These are phyloP conservation scores for Vireo altiloquus DNA, from an alignment of 2,113 vertebrate species.

Conservation along the genomic window DNA sequence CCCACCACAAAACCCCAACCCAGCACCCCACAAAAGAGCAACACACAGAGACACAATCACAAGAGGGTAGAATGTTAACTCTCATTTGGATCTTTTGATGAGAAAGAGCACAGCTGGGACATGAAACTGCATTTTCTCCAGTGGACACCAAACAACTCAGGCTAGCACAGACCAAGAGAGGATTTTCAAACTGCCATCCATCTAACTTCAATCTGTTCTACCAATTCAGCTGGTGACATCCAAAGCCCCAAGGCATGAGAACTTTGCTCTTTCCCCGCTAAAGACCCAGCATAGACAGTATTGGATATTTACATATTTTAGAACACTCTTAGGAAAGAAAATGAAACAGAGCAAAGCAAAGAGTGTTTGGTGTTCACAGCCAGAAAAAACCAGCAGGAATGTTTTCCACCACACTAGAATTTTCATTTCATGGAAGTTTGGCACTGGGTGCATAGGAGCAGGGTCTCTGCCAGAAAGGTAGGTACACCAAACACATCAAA, in stretches of 20 bases:
- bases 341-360: neutral
- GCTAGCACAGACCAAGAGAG: neutral
- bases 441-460: neutral
- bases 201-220: neutral
- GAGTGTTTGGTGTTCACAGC: fast-evolving
- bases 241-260: neutral
- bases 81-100: neutral
- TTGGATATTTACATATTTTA: neutral
- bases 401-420: neutral
- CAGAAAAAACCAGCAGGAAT: neutral
- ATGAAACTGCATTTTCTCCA: neutral
- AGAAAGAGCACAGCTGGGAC: neutral
- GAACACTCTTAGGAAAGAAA: neutral
- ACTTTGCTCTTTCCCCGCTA: neutral
- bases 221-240: neutral
- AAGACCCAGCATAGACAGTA: neutral
- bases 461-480: neutral
- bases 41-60: neutral
- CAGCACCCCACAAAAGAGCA: neutral
- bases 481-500: neutral
- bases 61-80: neutral
- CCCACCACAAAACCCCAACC: neutral
- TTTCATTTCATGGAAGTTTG: neutral
- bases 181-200: neutral
- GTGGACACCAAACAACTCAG: neutral